Base-by-base conservation (phyloP, 2,113 vertebrate genomes). In the Vombatus ursinus region DNA sequence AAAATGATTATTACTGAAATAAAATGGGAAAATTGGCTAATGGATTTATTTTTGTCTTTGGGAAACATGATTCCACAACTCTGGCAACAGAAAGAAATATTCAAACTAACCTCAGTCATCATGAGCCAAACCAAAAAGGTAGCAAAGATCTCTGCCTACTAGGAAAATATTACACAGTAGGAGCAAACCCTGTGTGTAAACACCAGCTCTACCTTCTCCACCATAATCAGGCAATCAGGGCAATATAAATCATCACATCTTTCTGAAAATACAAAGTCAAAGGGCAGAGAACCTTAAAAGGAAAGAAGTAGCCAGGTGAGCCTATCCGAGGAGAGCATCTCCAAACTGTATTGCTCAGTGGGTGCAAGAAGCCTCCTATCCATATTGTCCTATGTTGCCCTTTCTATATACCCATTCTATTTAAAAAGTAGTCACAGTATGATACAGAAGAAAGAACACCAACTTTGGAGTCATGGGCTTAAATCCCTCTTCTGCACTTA, bases 11-110 rank as follows among this genome's bases (percentile, higher is more conserved):
- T 49, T 94, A 51, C 37, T 89, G 48, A 93, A 94, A 94, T 90
- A 31, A 90, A 93, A 96, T 89, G 92, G 91, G 97, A 95, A 96
- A 94, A 50, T 91, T 90, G n/a, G 94, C 3, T 94, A 94, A 52
- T n/a, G 53, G 50, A 96, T 5, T 94, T 25, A 91, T 52, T 91
- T 95, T 95, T 84, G 49, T 95, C 53, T n/a, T 96, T 93, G 52
- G 47, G 97, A 93, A 97, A 92, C 8, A 94, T 52, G 52, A n/a
- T 92, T 57, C 49, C 24, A 90, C 92, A 94, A 95, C 48, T 93
- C 48, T 90, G 91, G 37, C 25, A 93, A 19, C 23, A 92, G 61
- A 91, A 89, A 48, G 95, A 94, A 22, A 92, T 61, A 77, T 89
- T 89, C 5, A 91, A 54, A 93, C 61, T 37, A 28, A 90, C n/a